Evolutionary conservation across 2,888 invertebrate species (phyloP), one percentile per base, ranked within the genome.

Genomic region (Poecilus cupreus): DNA sequence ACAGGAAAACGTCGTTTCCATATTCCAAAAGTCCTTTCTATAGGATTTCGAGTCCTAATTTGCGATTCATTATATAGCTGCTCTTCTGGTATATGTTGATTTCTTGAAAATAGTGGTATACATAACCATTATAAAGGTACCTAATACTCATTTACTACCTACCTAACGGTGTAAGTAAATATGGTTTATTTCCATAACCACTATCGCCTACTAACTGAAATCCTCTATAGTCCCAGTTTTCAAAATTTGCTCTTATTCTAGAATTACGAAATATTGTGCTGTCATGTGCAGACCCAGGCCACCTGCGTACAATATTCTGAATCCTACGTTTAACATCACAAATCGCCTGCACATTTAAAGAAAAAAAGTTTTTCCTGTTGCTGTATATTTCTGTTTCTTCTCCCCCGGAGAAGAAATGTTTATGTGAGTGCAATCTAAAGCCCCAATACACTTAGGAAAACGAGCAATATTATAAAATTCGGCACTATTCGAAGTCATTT

Each of bases 201-300:
- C 26, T 16, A 64, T 64, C 64, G 24, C 64, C 22, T 4, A 20
- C 11, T 26, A 64, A 16, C n/a, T 11, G 1, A 64, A n/a, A 64
- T 20, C 13, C 24, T 26, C 64, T 75, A 72, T 39, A 70, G 8
- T 70, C 11, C 43, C 16, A 16, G 16, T 24, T 80, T 68, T 82
- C 82, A 39, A 81, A 46, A 11, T 43, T 74, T 3, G 24, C 43
- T 39, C 75, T 75, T 6, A 83, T 4, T 0, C 1, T 4, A 11
- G 60, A 46, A 78, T 79, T 81, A 76, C 76, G 81, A 60, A 78
- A 83, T 16, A 82, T 83, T 64, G 84, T 79, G 24, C 82, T 49
- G 54, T 85, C 85, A 80, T 85, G 85, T 5, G 83, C 54, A 5
- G 83, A 84, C 18, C 85, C 85, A 51, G 85, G 85, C 85, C 86